Percentiles rank a stretch among this genome's conserved stretches.
These are phyloP conservation scores for Drosophila picticornis DNA, from an alignment of 2,888 invertebrate genomes.

Conservation along the genomic window DNA sequence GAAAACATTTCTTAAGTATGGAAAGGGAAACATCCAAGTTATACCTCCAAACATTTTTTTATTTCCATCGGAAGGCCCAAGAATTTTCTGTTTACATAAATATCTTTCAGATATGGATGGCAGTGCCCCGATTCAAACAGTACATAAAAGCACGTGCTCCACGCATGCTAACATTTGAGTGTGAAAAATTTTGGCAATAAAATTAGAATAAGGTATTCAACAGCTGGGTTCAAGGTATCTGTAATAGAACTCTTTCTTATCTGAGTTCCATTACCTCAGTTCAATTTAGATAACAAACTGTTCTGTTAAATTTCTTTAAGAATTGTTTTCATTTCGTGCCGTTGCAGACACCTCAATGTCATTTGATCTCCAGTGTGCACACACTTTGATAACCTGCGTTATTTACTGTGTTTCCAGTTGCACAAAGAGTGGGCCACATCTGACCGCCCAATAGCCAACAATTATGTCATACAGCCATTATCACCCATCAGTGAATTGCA, in stretches of 20 bases:
- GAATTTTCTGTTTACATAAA: background rate
- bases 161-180: background rate
- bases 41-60: background rate
- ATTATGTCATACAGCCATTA: constrained; percentile 36
- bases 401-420: constrained; percentile 8
- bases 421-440: constrained; percentile 31
- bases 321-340: background rate
- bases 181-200: background rate
- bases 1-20: background rate
- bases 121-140: background rate
- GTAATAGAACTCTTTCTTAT: background rate
- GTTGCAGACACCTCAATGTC: background rate
- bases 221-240: background rate
- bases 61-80: background rate
- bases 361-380: background rate
- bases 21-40: background rate
- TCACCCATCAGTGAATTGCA: constrained; percentile 13
- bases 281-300: background rate
- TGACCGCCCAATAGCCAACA: constrained; percentile 18
- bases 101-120: background rate
- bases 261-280: background rate
- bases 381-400: background rate
- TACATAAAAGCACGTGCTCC: background rate
- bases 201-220: background rate
- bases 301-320: no score